Evolutionary conservation across 2,797 vertebrate species (phyloP), one percentile per base, ranked within the genome.

Genomic region (Sparus aurata): DNA sequence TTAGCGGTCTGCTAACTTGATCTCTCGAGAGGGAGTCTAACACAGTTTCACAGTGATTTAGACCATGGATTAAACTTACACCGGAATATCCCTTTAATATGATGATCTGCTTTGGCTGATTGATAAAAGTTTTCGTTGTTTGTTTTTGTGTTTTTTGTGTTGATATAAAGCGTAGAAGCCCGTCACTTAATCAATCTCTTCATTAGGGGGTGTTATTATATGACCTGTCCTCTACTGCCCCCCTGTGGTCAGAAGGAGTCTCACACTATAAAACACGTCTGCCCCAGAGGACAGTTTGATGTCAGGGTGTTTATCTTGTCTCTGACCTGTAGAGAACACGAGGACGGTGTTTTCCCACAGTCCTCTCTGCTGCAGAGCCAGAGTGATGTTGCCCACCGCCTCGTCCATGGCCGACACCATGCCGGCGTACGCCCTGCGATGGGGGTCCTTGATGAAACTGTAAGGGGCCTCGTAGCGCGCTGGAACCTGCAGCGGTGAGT

Each of bases 371-470:
- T 93, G 93, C 85, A 99, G 83, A 53, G 97, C 96, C 62, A 60
- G 77, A 0, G 95, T 98, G 88, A 99, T 93, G 93, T 99, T 99
- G 77, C 97, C 97, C 79, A 99, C 96, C 0, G 98, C 97, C 91
- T 99, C 97, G 69, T 99, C 98, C 97, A 99, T 96, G 58, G 96
- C 95, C 0, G 97, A 94, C 80, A 97, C 97, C 98, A 99, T 99
- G 65, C 97, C 98, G 0, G 98, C 97, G 12, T 97, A 99, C 23
- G n/a, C 15, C 11, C 93, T 94, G 58, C 98, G 96, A 0, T 92
- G 65, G 1, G 5, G 71, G 82, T 98, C 93, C 55, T 94, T 84
- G 85, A 99, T 99, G 79, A 92, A 98, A 49, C 77, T 77, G 72
- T 99, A 99, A 0, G 95, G 97, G 58, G 94, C 84, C 73, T 92